Evolutionary conservation across 2,113 vertebrate species (phyloP).

Genomic region (Pica pica): DNA sequence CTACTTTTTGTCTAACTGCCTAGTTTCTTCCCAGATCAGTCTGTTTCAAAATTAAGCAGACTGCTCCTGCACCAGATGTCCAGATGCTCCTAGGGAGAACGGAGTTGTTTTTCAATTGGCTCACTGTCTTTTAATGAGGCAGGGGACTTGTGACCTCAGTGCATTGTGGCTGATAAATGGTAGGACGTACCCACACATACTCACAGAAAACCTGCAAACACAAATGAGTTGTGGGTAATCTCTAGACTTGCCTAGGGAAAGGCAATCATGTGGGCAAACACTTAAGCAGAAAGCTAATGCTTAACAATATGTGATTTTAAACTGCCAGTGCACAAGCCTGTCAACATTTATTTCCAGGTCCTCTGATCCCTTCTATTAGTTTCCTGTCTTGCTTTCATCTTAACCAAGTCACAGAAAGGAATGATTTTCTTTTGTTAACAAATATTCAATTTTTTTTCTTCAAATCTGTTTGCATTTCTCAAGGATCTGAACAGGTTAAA

Average conservation of each 20-base stretch:
- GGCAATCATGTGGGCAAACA: slow-evolving; percentile 35
- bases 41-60: slow-evolving; percentile 35
- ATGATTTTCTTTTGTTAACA: slow-evolving; percentile 4
- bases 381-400: slow-evolving; percentile 38
- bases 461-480: neutral
- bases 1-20: slow-evolving; percentile 8
- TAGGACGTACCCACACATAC: neutral
- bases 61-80: slow-evolving; percentile 3
- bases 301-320: slow-evolving; percentile 25
- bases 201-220: slow-evolving; percentile 32
- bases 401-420: slow-evolving; percentile 7
- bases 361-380: slow-evolving; percentile 56
- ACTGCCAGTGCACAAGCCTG: slow-evolving; percentile 18
- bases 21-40: slow-evolving; percentile 7
- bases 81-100: neutral
- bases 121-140: slow-evolving; percentile 29
- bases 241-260: slow-evolving; percentile 6
- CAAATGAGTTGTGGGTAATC: slow-evolving; percentile 26
- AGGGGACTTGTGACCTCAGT: slow-evolving; percentile 41
- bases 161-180: slow-evolving; percentile 23
- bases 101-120: slow-evolving; percentile 20
- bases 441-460: neutral
- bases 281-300: slow-evolving; percentile 34
- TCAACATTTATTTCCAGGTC: slow-evolving; percentile 40
- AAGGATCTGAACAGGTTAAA: slow-evolving; percentile 29